These are phyloP conservation scores for rabbit (Oryctolagus cuniculus) DNA, from an alignment of 2,113 vertebrate genomes.

Conservation along the genomic window mOryCun1.1 NC_091449.1:18516501-18517000, in stretches of 20 bases:
- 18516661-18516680: too few relatives aligned
- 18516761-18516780: background rate
- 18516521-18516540: background rate
- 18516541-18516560: background rate
- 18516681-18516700: background rate
- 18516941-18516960: background rate
- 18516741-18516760: background rate
- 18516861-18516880: background rate
- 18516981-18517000: background rate
- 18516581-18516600: background rate
- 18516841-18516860: background rate
- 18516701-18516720: background rate
- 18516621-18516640: background rate
- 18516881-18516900: background rate
- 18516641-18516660: background rate
- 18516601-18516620: background rate
- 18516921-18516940: background rate
- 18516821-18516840: background rate
- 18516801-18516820: background rate
- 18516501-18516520: background rate
- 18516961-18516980: too few relatives aligned
- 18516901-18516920: background rate
- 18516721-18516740: background rate
- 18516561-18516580: background rate
- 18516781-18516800: background rate